A percentile compares a stretch with the other conserved stretches of the same genome.
These are phyloP conservation scores for Argentina silus DNA, from an alignment of 2,797 vertebrate species.

Conservation along the genomic window DNA sequence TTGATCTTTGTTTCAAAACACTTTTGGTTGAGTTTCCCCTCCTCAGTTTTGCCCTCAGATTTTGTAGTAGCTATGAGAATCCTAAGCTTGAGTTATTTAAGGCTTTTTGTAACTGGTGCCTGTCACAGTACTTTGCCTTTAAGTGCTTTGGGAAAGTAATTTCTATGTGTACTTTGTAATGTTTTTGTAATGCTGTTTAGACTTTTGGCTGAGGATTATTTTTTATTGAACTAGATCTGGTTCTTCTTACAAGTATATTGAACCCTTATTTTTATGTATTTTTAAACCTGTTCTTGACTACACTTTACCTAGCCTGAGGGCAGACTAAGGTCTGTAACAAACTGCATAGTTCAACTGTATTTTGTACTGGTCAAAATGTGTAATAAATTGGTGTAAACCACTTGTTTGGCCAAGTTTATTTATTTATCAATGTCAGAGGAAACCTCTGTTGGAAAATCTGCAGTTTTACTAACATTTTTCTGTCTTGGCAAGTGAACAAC, in stretches of 20 bases:
- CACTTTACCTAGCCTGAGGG: conserved; percentile 71
- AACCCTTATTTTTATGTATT: conserved; percentile 82
- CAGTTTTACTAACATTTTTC: conserved; percentile 59
- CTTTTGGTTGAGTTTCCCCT: conserved; percentile 26
- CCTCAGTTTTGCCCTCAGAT: conserved; percentile 29
- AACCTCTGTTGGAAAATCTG: conserved; percentile 50
- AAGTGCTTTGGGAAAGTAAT: conserved; percentile 73
- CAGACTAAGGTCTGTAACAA: conserved; percentile 75
- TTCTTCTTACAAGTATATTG: conserved; percentile 80
- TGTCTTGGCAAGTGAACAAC: conserved; percentile 28
- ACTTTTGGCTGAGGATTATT: conserved; percentile 76
- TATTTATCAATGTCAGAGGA: conserved; percentile 59
- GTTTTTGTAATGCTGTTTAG: conserved; percentile 82
- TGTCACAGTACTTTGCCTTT: conserved; percentile 78
- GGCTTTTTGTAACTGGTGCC: conserved; percentile 73
- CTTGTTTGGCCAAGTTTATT: conserved; percentile 46
- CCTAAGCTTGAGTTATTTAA: conserved; percentile 68
- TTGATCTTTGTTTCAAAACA: conserved; percentile 39
- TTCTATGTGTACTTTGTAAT: conserved; percentile 77
- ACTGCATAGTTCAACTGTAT: conserved; percentile 81
- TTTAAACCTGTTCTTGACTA: conserved; percentile 77
- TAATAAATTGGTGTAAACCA: conserved; percentile 83
- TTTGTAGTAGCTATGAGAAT: conserved; percentile 67
- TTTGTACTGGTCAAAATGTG: conserved; percentile 84
- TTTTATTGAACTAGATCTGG: conserved; percentile 80